Base-by-base conservation (phyloP, 2,888 invertebrate genomes). In the Euplagia quadripunctaria region DNA sequence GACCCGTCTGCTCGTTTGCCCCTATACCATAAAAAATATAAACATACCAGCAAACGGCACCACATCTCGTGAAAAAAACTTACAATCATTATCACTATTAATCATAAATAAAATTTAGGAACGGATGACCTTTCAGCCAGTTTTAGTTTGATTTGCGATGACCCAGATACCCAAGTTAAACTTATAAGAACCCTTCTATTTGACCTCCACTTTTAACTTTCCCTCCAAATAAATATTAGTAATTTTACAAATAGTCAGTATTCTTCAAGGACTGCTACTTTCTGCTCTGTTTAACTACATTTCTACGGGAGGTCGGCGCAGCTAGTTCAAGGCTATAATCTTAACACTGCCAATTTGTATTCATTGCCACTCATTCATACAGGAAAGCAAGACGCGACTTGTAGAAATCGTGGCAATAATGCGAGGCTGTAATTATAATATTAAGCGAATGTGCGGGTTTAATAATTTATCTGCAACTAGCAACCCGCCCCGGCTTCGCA, bases 261-360 rank as follows among this genome's bases (percentile, higher is more conserved):
- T 51, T 67, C 7, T 43, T 49, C 0, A 42, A 55, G n/a, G 58
- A 46, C 69, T 20, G 70, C 75, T 41, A 64, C 83, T 89, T 75
- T 72, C 66, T 86, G 92, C 90, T 91, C 92, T 91, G 88, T 86
- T 92, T 92, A 81, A 74, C 63, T 75, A 76, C 89, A 89, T 90
- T 92, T 91, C 90, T 89, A 88, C 82, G 85, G 88, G 92, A 92
- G 91, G 92, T 91, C 90, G 88, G 52, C 71, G 68, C 69, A 75
- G 82, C 74, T 86, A 84, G 91, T 91, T 90, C 91, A 91, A 90
- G 91, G 91, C 85, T 89, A 78, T 79, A 79, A 73, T 78, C 72
- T 72, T 72, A 66, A 65, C 77, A 70, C 64, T 49, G 46, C 31
- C 49, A 72, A 80, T 72, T 76, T 74, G 67, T 76, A 80, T 78